Base-by-base conservation (phyloP, 37 sponge, comb jelly and placozoan species). In the Petrosia ficiformis region DNA sequence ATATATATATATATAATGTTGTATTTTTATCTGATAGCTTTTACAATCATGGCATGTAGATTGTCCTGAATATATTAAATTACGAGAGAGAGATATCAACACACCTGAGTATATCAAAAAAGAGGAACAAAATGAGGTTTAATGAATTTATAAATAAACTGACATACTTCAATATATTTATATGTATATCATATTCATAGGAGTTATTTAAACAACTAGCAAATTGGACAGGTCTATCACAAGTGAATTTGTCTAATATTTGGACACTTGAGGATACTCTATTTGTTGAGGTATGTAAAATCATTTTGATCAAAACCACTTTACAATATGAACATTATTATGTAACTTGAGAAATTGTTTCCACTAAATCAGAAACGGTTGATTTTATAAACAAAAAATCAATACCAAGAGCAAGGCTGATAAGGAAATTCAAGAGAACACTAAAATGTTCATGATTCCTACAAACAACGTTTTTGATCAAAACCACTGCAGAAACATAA, bases 271-370 rank as follows among this genome's bases (percentile, higher is more conserved):
- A 77, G 10, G 89, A 93, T 54, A 71, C 78, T 61, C 56, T 86
- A 0, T 79, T 73, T 56, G 68, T 91, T 66, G 82, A 82, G 88
- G 88, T 87, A 80, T 39, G 36, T n/a, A n/a, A n/a, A n/a, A n/a
- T n/a, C n/a, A n/a, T n/a, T n/a, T n/a, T n/a, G n/a, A n/a, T n/a
- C n/a, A n/a, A n/a, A n/a, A n/a, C n/a, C n/a, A n/a, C n/a, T n/a
- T n/a, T n/a, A n/a, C n/a, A n/a, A n/a, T n/a, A n/a, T n/a, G n/a
- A n/a, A n/a, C n/a, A n/a, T n/a, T n/a, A n/a, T n/a, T n/a, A n/a
- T n/a, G n/a, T n/a, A n/a, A n/a, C n/a, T n/a, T n/a, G n/a, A n/a
- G n/a, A n/a, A n/a, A n/a, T n/a, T n/a, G n/a, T n/a, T n/a, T n/a
- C n/a, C n/a, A n/a, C n/a, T n/a, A n/a, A n/a, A n/a, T n/a, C n/a